These are phyloP conservation scores for Drosophila flavopinicola DNA, from an alignment of 2,888 invertebrate genomes.

Conservation along the genomic window DNA sequence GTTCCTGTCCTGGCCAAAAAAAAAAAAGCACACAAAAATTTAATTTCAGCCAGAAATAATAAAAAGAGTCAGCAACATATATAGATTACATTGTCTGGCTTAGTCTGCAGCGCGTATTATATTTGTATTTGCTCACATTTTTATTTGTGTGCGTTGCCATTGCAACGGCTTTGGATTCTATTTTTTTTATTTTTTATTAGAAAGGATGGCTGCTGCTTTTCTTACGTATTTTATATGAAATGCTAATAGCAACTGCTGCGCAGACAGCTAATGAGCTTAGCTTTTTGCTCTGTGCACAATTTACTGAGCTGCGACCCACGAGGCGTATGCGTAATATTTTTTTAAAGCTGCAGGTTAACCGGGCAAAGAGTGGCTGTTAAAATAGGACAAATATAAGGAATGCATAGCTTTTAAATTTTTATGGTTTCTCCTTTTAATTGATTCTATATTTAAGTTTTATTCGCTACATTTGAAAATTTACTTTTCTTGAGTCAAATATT, in stretches of 20 bases:
- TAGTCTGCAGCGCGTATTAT: conserved; percentile 31
- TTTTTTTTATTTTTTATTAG: conserved; percentile 15
- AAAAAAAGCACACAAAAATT: no score
- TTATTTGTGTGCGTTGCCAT: conserved; percentile 53
- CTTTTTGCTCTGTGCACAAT: conserved; percentile 22
- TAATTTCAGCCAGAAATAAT: conserved; percentile 47
- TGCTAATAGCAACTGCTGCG: conserved; percentile 49
- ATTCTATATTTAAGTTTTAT: no score
- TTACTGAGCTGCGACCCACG: not conserved
- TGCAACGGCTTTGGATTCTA: conserved; percentile 56
- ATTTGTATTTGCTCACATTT: conserved; percentile 36
- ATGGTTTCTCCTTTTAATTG: no score
- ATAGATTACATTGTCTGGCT: conserved; percentile 59
- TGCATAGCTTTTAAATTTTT: no score
- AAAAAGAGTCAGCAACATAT: conserved; percentile 29
- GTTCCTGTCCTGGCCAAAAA: conserved; percentile 24
- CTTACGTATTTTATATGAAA: conserved; percentile 20
- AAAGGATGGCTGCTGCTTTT: conserved; percentile 12
- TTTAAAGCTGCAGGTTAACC: conserved; percentile 14
- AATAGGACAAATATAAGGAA: no score
- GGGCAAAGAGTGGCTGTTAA: conserved; percentile 1
- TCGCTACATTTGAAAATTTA: no score
- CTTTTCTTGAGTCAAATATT: no score
- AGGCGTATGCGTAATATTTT: conserved; percentile 57
- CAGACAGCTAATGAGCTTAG: conserved; percentile 69